Evolutionary conservation across 2,888 invertebrate genomes (phyloP), one percentile per base, ranked within the genome.

Genomic region (Drosophila longiperda): DNA sequence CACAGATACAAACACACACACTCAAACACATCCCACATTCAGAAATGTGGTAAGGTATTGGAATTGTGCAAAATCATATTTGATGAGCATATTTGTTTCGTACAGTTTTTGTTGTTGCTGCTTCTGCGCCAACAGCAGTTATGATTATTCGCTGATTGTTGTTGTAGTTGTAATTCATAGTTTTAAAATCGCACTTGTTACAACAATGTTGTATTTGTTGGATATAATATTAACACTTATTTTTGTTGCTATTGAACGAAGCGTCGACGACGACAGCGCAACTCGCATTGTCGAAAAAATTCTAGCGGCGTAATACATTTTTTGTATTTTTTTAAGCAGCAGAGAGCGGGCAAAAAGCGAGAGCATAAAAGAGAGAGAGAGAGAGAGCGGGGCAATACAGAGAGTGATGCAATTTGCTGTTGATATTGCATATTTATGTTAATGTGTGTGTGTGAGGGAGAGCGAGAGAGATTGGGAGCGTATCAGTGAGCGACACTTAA

Each of bases 271-370:
- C 89, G 80, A 77, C 72, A 79, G 76, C 79, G 62, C 75, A 82
- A 82, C 73, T 70, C 78, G 71, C 73, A 85, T 87, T 86, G 82
- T 78, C 90, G 83, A 90, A 89, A 23, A 80, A 66, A 87, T 87
- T 88, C 83, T 89, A 89, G 90, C 88, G 87, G 78, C 90, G 90
- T 83, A 88, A 86, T 85, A 87, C 75, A 63, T 57, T 65, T 55
- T 55, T 53, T 29, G 29, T 29, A 29, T 52, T 32, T 34, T 7
- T 54, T 55, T 75, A 63, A 52, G 45, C 42, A 40, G 23, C 20
- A 33, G 34, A 58, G 38, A 38, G 32, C 36, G 48, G 50, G 11
- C n/a, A 7, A 17, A 20, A n/a, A 53, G 61, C 40, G 54, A 50
- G 26, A n/a, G 52, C 20, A 9, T 50, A 32, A 32, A 40, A 53